Evolutionary conservation across 2,888 invertebrate genomes (phyloP).

Genomic region (Branchellion lobata): DNA sequence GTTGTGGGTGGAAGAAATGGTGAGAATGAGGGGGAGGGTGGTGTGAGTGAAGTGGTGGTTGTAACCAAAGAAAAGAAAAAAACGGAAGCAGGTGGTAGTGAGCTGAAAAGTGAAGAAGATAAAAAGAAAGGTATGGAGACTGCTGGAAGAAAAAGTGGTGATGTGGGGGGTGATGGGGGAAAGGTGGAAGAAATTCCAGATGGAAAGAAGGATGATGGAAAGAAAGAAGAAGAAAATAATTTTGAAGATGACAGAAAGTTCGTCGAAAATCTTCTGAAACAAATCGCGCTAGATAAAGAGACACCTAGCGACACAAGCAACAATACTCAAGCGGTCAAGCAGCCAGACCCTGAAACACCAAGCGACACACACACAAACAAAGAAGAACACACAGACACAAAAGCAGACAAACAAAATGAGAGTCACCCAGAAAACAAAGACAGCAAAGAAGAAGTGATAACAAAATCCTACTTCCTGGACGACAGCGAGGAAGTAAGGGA

Average conservation of each 20-base stretch:
- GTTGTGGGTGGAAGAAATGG: background rate
- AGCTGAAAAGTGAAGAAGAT: too few species aligned
- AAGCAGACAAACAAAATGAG: background rate
- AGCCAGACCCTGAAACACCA: too few species aligned
- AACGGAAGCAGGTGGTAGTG: too few species aligned
- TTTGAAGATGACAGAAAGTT: constrained; percentile 3
- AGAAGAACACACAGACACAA: background rate
- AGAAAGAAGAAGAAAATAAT: background rate
- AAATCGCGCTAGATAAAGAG: background rate
- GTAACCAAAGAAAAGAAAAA: too few species aligned
- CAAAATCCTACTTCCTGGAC: background rate
- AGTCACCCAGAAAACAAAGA: background rate
- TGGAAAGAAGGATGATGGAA: background rate
- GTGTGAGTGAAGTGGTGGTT: too few species aligned
- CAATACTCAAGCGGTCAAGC: background rate
- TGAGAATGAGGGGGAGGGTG: background rate
- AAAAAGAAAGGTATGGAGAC: too few species aligned
- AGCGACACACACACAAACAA: too few species aligned
- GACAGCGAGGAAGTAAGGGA: constrained; percentile 11
- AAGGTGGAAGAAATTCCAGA: background rate
- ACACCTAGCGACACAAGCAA: background rate
- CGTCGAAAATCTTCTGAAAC: background rate
- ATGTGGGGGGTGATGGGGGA: background rate
- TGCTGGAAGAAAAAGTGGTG: too few species aligned
- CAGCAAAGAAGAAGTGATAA: background rate